Evolutionary conservation across 2,888 invertebrate genomes (phyloP), one percentile per base, ranked within the genome.

Genomic region (Thecophora atra): DNA sequence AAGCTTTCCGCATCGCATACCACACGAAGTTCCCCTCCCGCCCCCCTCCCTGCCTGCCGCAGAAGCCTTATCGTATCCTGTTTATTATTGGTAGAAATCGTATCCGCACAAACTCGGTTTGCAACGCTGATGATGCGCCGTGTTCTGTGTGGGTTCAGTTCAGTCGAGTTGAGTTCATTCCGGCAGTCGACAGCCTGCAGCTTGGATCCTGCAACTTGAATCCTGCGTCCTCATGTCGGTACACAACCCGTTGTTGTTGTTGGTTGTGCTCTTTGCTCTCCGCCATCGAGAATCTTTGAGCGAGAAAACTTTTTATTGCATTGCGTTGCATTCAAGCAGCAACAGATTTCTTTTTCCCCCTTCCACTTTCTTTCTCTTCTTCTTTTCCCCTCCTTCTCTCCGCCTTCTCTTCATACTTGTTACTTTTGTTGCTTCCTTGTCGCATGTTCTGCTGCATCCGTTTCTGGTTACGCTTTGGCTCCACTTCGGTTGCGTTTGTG

Each of bases 81-180:
- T 79, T 80, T 79, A 78, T 78, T 79, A 78, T 78, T 79, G 80
- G 79, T 76, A 76, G 77, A 78, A 79, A 76, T 78, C 76, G 79
- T 79, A 80, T 80, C 80, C 79, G 76, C 77, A 78, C 80, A 77
- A 78, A 78, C 78, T 79, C 76, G 79, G 80, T 79, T 79, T 80
- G 79, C 78, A n/a, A 78, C 76, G 72, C 72, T 75, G 75, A 73
- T 75, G 72, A 67, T 60, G 69, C 44, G 24, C 44, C 17, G n/a
- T n/a, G 47, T n/a, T 47, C 47, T 67, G 65, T 69, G 60, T 37
- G 37, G 62, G 56, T 60, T 70, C 58, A 69, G 72, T 70, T 70
- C 72, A 66, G 67, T 70, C 63, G 42, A 60, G 24, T 26, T 58
- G 37, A 37, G 37, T 37, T 37, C 37, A 37, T 37, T 37, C 37